Conservation (phyloP, 2,113 vertebrate species). For the Rattus rattus region DNA sequence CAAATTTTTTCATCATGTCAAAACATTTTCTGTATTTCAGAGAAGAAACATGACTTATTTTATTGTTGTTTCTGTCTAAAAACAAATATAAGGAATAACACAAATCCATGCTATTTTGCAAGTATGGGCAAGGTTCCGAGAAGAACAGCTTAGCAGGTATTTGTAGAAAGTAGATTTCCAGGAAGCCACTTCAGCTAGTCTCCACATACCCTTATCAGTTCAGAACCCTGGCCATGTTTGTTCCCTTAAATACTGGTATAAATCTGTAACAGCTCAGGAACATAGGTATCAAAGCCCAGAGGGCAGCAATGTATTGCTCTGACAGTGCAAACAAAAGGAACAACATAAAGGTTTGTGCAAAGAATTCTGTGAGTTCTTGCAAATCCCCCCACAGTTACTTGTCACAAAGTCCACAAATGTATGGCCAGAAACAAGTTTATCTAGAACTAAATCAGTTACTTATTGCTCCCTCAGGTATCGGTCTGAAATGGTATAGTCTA, state of each 20-base stretch:
- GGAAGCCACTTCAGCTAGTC: background rate
- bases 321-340: background rate
- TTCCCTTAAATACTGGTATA: background rate
- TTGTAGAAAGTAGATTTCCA: background rate
- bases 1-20: background rate
- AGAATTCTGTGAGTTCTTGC: background rate
- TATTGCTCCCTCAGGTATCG: background rate
- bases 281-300: background rate
- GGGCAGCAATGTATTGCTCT: background rate
- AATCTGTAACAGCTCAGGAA: background rate
- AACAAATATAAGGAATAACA: background rate
- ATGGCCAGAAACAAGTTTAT: background rate
- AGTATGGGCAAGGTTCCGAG: background rate
- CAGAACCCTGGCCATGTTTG: background rate
- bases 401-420: background rate
- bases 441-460: background rate
- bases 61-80: background rate
- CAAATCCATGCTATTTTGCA: background rate
- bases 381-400: background rate
- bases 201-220: background rate
- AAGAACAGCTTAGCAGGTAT: background rate
- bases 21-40: background rate
- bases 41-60: background rate
- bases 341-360: background rate
- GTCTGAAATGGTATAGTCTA: background rate